These are phyloP conservation scores for Morpho deidamia DNA, from an alignment of 2,888 invertebrate species.

Conservation along the genomic window DNA sequence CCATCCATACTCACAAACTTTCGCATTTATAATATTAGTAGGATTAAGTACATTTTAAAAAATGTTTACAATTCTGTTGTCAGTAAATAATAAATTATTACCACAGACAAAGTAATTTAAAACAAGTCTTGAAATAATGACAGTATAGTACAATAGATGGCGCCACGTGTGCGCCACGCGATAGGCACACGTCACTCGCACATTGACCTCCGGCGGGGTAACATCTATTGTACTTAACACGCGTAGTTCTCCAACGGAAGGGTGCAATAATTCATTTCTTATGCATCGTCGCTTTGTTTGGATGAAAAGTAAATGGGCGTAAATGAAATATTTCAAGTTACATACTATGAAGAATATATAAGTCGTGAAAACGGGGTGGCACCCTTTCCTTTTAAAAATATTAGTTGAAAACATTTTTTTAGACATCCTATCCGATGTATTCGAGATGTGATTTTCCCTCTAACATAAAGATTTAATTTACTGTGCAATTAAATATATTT, in stretches of 20 bases:
- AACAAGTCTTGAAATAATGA: conserved; percentile 15
- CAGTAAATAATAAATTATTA: too few relatives aligned
- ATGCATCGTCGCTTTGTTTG: conserved; percentile 13
- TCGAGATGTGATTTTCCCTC: too few relatives aligned
- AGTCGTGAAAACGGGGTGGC: not conserved
- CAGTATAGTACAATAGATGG: conserved; percentile 49
- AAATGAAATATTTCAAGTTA: conserved; percentile 12
- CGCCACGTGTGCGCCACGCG: conserved; percentile 50
- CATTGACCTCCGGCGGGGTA: conserved; percentile 40
- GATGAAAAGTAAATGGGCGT: conserved; percentile 5
- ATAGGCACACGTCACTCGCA: conserved; percentile 51
- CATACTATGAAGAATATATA: not conserved
- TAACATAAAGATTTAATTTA: too few relatives aligned
- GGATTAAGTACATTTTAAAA: too few relatives aligned
- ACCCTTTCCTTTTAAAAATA: not conserved
- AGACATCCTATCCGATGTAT: too few relatives aligned
- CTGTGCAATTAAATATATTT: too few relatives aligned
- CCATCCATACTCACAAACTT: too few relatives aligned
- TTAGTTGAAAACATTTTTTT: too few relatives aligned
- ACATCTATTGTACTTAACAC: conserved; percentile 42
- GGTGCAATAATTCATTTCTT: conserved; percentile 19
- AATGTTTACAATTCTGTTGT: too few relatives aligned
- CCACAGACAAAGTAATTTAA: not conserved
- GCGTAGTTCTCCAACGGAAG: conserved; percentile 29
- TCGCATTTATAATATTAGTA: too few relatives aligned